A percentile compares a stretch with the other conserved stretches of the same genome.
These are phyloP conservation scores for Falcunculus frontatus DNA, from an alignment of 2,113 vertebrate genomes.

Conservation along the genomic window DNA sequence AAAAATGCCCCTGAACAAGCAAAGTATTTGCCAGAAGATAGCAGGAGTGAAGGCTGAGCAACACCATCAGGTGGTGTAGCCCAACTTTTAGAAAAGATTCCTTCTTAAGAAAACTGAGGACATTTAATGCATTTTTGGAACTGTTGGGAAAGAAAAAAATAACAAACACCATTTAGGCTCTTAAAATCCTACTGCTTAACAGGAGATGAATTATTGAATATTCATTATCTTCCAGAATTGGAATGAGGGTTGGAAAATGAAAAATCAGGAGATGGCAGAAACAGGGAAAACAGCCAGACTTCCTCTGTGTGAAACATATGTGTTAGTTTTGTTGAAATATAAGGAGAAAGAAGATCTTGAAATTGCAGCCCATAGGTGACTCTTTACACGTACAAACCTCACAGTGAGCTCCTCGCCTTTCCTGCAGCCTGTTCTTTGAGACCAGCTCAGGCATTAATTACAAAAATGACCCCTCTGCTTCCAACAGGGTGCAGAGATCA, in stretches of 20 bases:
- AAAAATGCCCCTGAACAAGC: neutral
- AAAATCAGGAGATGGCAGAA: slow-evolving; percentile 38
- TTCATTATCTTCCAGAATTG: slow-evolving; percentile 26
- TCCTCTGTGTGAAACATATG: slow-evolving; percentile 37
- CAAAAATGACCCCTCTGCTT: neutral
- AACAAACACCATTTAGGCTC: neutral
- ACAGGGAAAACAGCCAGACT: slow-evolving; percentile 52
- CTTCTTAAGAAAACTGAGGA: neutral
- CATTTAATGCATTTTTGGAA: neutral
- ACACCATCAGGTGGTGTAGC: neutral
- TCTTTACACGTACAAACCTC: neutral
- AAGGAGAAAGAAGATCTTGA: neutral
- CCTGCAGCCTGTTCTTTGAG: neutral
- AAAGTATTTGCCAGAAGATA: rapidly evolving
- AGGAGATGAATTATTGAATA: slow-evolving; percentile 18
- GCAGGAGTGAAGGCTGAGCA: neutral
- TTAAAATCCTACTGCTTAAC: neutral
- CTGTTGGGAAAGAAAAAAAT: neutral
- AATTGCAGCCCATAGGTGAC: neutral
- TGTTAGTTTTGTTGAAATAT: slow-evolving; percentile 27
- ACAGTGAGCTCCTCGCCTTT: neutral
- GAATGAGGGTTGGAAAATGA: neutral
- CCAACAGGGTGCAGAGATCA: neutral
- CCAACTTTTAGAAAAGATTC: neutral
- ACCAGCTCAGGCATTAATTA: neutral